phyloP scores from a whole-genome alignment of 1,140 invertebrate species.

The Zelostemma sp. region DNA sequence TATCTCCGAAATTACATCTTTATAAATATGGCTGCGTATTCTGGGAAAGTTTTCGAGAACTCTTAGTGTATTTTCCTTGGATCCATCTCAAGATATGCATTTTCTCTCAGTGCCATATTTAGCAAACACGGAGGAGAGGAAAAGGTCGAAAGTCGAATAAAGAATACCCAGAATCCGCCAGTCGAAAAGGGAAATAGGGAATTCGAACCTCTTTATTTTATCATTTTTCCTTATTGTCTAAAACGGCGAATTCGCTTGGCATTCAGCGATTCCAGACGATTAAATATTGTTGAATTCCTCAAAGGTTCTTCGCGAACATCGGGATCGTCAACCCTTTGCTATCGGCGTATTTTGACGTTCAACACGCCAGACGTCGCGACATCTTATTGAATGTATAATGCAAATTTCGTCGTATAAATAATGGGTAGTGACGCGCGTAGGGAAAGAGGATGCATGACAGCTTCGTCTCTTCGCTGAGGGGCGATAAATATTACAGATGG shows the following conservation, averaged over 20 bases:
- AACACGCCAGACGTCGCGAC: conserved; percentile 40
- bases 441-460: conserved; percentile 11
- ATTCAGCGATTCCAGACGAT: conserved; percentile 5
- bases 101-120: not conserved
- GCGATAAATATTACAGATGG: conserved; percentile 61
- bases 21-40: too few species aligned
- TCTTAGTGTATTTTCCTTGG: conserved; percentile 6
- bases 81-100: not conserved
- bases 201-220: not conserved
- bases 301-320: conserved; percentile 5
- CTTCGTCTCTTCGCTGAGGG: conserved; percentile 30
- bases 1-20: too few species aligned
- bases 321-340: not conserved
- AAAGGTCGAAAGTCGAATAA: not conserved
- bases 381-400: conserved; percentile 63
- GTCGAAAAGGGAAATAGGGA: not conserved
- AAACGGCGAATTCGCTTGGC: not conserved
- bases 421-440: conserved; percentile 57
- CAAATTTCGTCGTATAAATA: conserved; percentile 63
- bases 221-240: too few species aligned
- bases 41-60: not conserved
- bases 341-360: conserved; percentile 2
- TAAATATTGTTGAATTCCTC: conserved; percentile 2
- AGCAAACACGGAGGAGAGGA: not conserved
- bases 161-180: not conserved